Conservation (phyloP, 2,888 invertebrate genomes). For the Ormyrus pomaceus region DNA sequence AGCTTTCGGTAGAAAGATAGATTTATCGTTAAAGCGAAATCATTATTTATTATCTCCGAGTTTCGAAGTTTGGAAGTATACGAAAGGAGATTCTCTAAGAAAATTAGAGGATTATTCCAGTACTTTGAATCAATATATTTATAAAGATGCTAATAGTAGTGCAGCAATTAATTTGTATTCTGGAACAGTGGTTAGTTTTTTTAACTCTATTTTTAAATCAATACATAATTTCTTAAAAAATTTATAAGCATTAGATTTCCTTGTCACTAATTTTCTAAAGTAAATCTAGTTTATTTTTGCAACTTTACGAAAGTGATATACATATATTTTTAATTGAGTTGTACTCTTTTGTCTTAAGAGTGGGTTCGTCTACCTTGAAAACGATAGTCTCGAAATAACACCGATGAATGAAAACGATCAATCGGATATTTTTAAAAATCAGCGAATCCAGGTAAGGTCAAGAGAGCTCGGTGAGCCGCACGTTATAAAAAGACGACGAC, state of each 20-base stretch:
- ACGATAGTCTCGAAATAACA: constrained; percentile 83
- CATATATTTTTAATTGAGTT: no score
- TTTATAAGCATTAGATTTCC: neutral
- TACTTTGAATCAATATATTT: constrained; percentile 81
- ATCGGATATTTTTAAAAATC: constrained; percentile 52
- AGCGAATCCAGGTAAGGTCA: constrained; percentile 59
- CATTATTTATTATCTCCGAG: constrained; percentile 79
- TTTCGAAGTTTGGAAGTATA: constrained; percentile 80
- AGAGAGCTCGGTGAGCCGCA: constrained; percentile 77
- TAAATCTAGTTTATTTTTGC: neutral
- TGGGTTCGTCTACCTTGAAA: constrained; percentile 82
- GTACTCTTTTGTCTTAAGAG: constrained; percentile 75
- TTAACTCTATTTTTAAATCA: neutral
- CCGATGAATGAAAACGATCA: constrained; percentile 76
- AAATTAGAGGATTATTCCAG: constrained; percentile 65
- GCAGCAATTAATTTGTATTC: constrained; percentile 84
- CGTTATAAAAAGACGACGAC: constrained; percentile 75
- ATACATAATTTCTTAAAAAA: neutral
- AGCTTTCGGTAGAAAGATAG: constrained; percentile 75
- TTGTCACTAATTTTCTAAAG: neutral
- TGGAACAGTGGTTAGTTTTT: constrained; percentile 79
- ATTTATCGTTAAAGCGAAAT: constrained; percentile 81
- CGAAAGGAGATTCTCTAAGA: constrained; percentile 71
- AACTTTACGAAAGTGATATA: no score
- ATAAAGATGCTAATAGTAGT: constrained; percentile 78